Evolutionary conservation across 1,140 invertebrate species (phyloP), one percentile per base, ranked within the genome.

Genomic region (Homarus americanus): DNA sequence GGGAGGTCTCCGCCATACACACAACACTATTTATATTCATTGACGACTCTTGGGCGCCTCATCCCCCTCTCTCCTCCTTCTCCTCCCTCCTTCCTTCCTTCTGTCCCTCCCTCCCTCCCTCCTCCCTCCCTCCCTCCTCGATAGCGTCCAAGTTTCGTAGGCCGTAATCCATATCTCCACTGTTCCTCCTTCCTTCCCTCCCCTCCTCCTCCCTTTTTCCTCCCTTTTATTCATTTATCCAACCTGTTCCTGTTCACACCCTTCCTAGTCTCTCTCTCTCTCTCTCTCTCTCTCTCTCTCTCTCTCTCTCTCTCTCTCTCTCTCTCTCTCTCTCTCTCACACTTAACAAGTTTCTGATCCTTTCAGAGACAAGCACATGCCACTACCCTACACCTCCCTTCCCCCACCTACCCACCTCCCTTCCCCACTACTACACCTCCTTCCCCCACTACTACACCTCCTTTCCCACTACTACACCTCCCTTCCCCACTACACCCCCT

Each of bases 11-110:
- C 38, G 44, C 82, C 36, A 73, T 34, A 75, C 38, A 75, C 38
- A 75, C 66, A 38, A 49, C 38, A 53, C 44, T 85, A 85, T 66
- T 73, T 73, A 69, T 85, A 85, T 73, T 85, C 82, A 85, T 85
- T 85, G 66, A 85, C 66, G 82, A 85, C 66, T 85, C 73, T 7
- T 15, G 66, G 82, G 66, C 82, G 82, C 66, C 82, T 49, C 24
- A 3, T 44, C 36, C 34, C 34, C 63, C 32, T 4, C 83, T 44
- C 20, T 32, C 69, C 41, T 32, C 58, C 49, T 66, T 24, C 40
- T 24, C 34, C 66, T 24, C 28, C 24, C 36, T 44, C 66, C 34
- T 49, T 66, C n/a, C 63, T 63, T 38, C 28, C 12, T 34, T 15
- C 53, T 36, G 28, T 36, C 63, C 36, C 17, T 28, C 36, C 32